Evolutionary conservation across 2,113 vertebrate genomes (phyloP).

Genomic region (Aix galericulata): DNA sequence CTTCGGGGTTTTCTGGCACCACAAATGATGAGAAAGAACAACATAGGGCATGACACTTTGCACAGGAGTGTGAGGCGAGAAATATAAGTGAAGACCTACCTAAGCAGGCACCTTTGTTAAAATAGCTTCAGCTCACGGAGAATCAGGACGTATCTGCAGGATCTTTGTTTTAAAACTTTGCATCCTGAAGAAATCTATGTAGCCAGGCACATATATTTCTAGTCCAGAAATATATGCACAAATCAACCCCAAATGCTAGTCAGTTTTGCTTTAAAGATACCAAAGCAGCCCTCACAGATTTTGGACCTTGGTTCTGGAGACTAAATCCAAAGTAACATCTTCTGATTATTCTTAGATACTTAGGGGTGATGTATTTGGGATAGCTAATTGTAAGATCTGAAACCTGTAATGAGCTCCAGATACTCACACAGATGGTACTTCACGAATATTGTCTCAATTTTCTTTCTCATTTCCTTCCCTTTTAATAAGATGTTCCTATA

Average conservation of each 20-base stretch:
- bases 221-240: background rate
- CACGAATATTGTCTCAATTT: background rate
- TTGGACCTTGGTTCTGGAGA: background rate
- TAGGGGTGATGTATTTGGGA: background rate
- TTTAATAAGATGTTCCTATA: conserved; percentile 1
- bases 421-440: background rate
- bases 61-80: background rate
- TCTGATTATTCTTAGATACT: background rate
- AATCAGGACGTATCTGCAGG: background rate
- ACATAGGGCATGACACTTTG: background rate
- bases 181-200: background rate
- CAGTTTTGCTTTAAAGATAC: background rate
- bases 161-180: background rate
- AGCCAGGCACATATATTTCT: background rate
- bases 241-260: background rate
- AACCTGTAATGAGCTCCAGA: conserved; percentile 11
- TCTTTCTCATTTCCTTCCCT: background rate
- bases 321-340: background rate
- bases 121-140: background rate
- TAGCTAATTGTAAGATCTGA: background rate
- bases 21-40: background rate
- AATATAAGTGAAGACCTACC: background rate
- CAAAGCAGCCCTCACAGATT: background rate
- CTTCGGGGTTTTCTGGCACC: background rate
- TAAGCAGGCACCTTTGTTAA: background rate